Evolutionary conservation across 2,888 invertebrate species (phyloP).

Genomic region (Aspidiotus destructor): DNA sequence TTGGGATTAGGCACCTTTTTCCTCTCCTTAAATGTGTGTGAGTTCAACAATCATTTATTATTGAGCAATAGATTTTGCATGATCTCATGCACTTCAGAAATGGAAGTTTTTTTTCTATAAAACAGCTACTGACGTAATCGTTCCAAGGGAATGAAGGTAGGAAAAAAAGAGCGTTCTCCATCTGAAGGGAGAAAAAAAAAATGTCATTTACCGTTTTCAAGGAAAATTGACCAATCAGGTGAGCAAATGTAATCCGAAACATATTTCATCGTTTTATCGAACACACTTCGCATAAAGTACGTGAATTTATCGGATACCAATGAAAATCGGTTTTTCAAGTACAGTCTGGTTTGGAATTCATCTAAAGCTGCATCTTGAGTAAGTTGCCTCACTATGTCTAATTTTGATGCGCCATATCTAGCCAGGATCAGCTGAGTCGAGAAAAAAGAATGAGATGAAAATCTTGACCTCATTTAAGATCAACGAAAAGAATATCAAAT

Average conservation of each 20-base stretch:
- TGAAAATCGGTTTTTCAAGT: conserved; percentile 13
- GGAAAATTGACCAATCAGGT: conserved; percentile 28
- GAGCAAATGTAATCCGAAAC: conserved; percentile 21
- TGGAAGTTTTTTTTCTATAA: too few relatives aligned
- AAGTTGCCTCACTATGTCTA: conserved; percentile 14
- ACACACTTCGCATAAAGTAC: conserved; percentile 19
- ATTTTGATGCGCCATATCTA: conserved; percentile 24
- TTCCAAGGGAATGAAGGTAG: too few relatives aligned
- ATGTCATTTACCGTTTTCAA: conserved; percentile 10
- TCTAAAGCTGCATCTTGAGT: conserved; percentile 24
- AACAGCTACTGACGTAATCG: too few relatives aligned
- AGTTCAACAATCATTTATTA: too few relatives aligned
- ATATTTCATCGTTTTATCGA: conserved; percentile 14
- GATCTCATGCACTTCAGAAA: too few relatives aligned
- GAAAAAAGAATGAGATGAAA: not conserved
- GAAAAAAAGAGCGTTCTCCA: too few relatives aligned
- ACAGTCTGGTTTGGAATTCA: conserved; percentile 23
- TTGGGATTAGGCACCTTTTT: too few relatives aligned
- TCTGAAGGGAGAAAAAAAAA: too few relatives aligned
- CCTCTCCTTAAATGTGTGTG: too few relatives aligned
- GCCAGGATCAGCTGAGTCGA: conserved; percentile 16
- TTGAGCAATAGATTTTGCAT: too few relatives aligned
- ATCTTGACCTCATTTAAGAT: not conserved
- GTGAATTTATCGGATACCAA: conserved; percentile 12
- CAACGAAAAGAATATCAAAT: not conserved